Percentiles rank a stretch among this genome's conserved stretches.
These are phyloP conservation scores for Oophaga pumilio DNA, from an alignment of 2,113 vertebrate genomes.

Conservation along the genomic window DNA sequence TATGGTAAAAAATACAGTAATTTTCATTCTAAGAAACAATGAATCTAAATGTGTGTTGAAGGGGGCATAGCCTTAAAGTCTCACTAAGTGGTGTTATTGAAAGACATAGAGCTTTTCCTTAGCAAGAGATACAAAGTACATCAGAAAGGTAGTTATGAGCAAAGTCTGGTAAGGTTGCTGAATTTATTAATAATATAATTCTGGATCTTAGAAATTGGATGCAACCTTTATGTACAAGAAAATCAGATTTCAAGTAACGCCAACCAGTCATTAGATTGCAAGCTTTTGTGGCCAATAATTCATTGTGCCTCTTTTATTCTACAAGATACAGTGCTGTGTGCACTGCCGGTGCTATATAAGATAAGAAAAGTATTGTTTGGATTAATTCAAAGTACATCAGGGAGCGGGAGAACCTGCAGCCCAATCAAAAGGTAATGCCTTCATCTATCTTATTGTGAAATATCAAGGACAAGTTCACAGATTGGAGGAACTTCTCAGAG, in stretches of 20 bases:
- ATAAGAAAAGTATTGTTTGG: conserved; percentile 51
- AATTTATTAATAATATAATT: conserved; percentile 45
- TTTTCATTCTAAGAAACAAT: too few relatives aligned
- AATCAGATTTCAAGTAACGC: conserved; percentile 2
- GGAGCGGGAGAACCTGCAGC: conserved; percentile 32
- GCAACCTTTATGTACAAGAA: background rate
- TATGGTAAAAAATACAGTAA: too few relatives aligned
- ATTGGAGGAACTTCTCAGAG: conserved; percentile 19
- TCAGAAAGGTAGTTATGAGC: background rate
- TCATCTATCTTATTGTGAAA: conserved; percentile 46
- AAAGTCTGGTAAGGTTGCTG: background rate
- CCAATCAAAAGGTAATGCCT: conserved; percentile 43
- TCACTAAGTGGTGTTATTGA: background rate
- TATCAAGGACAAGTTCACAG: conserved; percentile 49
- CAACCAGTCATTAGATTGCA: conserved; percentile 43
- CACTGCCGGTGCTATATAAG: conserved; percentile 56
- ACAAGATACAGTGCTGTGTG: conserved; percentile 52
- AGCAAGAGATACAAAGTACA: background rate
- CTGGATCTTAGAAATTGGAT: conserved; percentile 2
- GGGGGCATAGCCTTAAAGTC: too few relatives aligned
- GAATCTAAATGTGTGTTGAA: too few relatives aligned
- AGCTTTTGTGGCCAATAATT: conserved; percentile 48
- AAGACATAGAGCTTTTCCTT: background rate
- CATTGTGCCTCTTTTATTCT: conserved; percentile 56
- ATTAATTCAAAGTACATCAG: conserved; percentile 31